phyloP scores from a whole-genome alignment of 1,140 invertebrate genomes.

The Cryptotermes secundus region DNA sequence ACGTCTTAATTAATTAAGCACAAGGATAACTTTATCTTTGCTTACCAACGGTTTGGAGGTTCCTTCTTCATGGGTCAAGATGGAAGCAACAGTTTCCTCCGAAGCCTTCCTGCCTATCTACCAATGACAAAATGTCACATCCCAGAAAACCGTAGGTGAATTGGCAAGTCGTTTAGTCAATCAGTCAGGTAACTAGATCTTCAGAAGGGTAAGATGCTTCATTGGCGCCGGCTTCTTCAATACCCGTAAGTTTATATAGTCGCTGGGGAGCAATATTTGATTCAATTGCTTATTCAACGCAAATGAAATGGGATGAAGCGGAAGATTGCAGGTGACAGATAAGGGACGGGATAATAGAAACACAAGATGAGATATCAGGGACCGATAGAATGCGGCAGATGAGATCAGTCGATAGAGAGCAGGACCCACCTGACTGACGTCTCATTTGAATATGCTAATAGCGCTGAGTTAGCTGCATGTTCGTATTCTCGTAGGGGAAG shows the following conservation, averaged over 20 bases:
- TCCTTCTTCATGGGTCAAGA: no score
- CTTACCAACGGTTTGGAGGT: no score
- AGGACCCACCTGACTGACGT: slow-evolving; percentile 2
- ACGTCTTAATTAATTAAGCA: no score
- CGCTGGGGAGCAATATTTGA: background rate
- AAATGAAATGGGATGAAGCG: background rate
- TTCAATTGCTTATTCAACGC: slow-evolving; percentile 13
- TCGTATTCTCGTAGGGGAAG: no score
- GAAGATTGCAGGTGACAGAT: background rate
- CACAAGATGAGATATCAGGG: slow-evolving; percentile 4
- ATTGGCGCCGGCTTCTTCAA: background rate
- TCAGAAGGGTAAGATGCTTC: background rate
- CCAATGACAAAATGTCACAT: no score
- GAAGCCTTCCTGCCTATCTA: no score
- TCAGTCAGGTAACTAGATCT: background rate
- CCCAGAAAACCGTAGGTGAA: no score
- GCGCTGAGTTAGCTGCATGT: background rate
- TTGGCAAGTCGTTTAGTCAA: no score
- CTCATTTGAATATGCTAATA: slow-evolving; percentile 15
- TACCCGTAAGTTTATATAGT: background rate
- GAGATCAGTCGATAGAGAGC: background rate
- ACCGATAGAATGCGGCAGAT: background rate
- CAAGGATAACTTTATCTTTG: no score
- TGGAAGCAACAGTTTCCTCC: no score
- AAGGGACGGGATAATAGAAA: background rate